Evolutionary conservation across 2,888 invertebrate species (phyloP), one percentile per base, ranked within the genome.

Genomic region (Abrostola tripartita): DNA sequence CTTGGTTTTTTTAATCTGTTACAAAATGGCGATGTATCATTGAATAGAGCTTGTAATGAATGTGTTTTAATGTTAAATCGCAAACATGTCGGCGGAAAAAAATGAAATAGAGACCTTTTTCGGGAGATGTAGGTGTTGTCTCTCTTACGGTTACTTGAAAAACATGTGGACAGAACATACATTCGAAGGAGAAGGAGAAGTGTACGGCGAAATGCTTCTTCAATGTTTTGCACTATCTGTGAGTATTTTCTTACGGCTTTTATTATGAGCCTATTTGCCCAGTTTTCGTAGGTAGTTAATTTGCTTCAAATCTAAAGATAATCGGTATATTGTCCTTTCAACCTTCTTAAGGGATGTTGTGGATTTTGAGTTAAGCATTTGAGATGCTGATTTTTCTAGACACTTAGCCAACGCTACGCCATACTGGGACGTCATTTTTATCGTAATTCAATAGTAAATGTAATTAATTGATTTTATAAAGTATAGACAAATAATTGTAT

Each of bases 61-160:
- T 50, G 7, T 49, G 51, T 44, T 47, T 10, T 47, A 14, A 11
- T 11, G 37, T 51, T 11, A 56, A 58, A 61, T 54, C 40, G 37
- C 38, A 56, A 65, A 44, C 60, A 79, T 79, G 79, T 59, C 76
- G 52, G 24, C 8, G 1, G 52, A 36, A 59, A 65, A 42, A 58
- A 62, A 11, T 40, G 87, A 87, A 73, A 60, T 83, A 35, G 71
- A 74, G 53, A 85, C 79, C 5, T 81, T 77, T 71, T 87, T 81
- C 37, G 88, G 88, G 6, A 83, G 79, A 73, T 92, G 92, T 71
- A 86, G 85, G 68, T 92, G 92, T 74, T 92, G 92, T 72, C 80
- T 89, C 6, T 76, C 85, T 11, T 85, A 88, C 71, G 88, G 85
- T 11, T 87, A 88, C 61, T 74, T 90, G 42, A 86, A 84, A 67